Base-by-base conservation (phyloP, 2,888 invertebrate species). In the Hydrotaea diabolus region DNA sequence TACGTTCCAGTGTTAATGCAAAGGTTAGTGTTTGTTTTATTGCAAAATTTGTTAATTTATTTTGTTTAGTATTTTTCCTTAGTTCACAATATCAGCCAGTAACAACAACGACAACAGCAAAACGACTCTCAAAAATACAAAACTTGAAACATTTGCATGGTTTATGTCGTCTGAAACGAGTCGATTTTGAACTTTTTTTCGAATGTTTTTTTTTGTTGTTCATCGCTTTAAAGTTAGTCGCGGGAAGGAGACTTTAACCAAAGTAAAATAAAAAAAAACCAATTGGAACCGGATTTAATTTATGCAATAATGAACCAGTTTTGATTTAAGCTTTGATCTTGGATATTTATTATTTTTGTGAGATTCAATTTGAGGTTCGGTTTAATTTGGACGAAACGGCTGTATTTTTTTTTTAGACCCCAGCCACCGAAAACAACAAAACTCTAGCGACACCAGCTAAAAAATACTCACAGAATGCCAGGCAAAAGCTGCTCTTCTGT, bases 231-330 rank as follows among this genome's bases (percentile, higher is more conserved):
- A 21, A 49, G 72, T 17, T 15, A 17, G 3, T 19, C 19, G 19
- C n/a, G n/a, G n/a, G n/a, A n/a, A n/a, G n/a, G n/a, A n/a, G n/a
- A n/a, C n/a, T n/a, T n/a, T n/a, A n/a, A n/a, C n/a, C n/a, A n/a
- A n/a, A n/a, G n/a, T n/a, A n/a, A n/a, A n/a, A n/a, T n/a, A 21
- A 36, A 9, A 19, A 17, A 71, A 82, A 72, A 76, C 72, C 77
- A 57, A 83, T 64, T 78, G 66, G 31, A 83, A 80, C 76, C 78
- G 73, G 83, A 82, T 80, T 83, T 89, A 91, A 90, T 90, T 90
- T 91, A 90, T 90, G 89, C 91, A 89, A 89, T 91, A 89, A 86
- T 88, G 90, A 91, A 91, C 90, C 89, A 88, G 90, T 91, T 91
- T 87, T 86, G 77, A 85, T 85, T 87, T 80, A 83, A 83, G 59